Evolutionary conservation across 2,888 invertebrate genomes (phyloP), one percentile per base, ranked within the genome.

Genomic region (Cheilosia soror): DNA sequence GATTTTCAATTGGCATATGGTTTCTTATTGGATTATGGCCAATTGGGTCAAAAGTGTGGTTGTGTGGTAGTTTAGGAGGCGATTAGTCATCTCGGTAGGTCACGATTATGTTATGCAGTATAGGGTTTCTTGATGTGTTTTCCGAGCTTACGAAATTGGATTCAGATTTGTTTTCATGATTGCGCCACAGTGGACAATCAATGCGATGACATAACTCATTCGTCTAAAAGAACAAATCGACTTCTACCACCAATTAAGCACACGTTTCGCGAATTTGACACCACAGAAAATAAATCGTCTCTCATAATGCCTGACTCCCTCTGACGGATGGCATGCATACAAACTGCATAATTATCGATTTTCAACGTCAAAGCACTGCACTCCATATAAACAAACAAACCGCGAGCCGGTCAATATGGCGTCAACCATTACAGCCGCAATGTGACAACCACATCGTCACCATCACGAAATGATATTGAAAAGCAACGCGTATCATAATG

Each of bases 401-500:
- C n/a, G 15, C 6, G 5, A 31, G 25, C 13, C 63, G 49, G 68
- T 73, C 53, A 78, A 25, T 31, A 15, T 73, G 51, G 42, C 33
- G 55, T 57, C 77, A 62, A 62, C 20, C 20, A 40, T n/a, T 15
- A 62, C 57, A 6, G 47, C 40, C n/a, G 53, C 60, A 15, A 31
- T 13, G 29, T 20, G 7, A 42, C n/a, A 37, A 15, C 40, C 5
- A 62, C n/a, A 65, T 37, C 25, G 62, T 57, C 83, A 78, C 65
- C 73, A 49, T 9, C 49, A 62, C 63, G 4, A 73, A 65, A 58
- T 71, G 69, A 66, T 84, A 84, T 84, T 84, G 69, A 79, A 84
- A 84, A 76, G 65, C 69, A 42, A 65, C 65, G 58, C 84, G 71
- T 84, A 79, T 84, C 79, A 84, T 84, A 84, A 79, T 69, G 84